Conservation (phyloP, 37 sponge, comb jelly and placozoan genomes). For the Spongilla lacustris region DNA sequence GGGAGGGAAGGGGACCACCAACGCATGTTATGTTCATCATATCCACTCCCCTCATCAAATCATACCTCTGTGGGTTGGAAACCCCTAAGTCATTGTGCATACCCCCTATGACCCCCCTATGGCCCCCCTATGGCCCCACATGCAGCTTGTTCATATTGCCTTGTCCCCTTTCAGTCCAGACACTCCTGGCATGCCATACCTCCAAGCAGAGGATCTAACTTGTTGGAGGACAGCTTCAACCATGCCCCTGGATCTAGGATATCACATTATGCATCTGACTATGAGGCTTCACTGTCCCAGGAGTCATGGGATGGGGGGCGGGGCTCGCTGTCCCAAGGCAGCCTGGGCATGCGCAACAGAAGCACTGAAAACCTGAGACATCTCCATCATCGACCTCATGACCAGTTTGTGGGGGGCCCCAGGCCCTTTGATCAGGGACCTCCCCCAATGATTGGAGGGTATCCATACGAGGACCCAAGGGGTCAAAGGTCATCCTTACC, state of each 20-base stretch:
- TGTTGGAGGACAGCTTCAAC: conserved; percentile 24
- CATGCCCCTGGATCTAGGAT: conserved; percentile 43
- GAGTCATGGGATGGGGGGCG: conserved; percentile 22
- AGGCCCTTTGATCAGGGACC: background rate
- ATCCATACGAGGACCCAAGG: background rate
- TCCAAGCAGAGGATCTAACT: background rate
- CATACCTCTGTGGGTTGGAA: no score
- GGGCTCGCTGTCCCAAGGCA: conserved; percentile 37
- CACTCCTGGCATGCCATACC: conserved; percentile 41
- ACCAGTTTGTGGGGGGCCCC: background rate
- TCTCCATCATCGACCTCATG: background rate
- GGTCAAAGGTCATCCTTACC: background rate
- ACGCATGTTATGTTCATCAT: no score
- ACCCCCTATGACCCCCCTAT: no score
- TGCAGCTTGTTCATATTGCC: no score
- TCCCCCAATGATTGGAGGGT: background rate
- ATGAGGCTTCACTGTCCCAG: conserved; percentile 30
- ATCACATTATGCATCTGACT: background rate
- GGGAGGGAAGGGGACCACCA: no score
- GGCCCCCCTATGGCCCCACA: no score
- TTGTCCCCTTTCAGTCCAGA: conserved; percentile 27
- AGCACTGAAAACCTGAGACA: background rate
- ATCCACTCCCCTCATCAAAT: no score
- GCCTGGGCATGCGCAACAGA: background rate
- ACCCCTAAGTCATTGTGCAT: no score